These are phyloP conservation scores for Athripsodes cinereus DNA, from an alignment of 2,888 invertebrate species.

Conservation along the genomic window DNA sequence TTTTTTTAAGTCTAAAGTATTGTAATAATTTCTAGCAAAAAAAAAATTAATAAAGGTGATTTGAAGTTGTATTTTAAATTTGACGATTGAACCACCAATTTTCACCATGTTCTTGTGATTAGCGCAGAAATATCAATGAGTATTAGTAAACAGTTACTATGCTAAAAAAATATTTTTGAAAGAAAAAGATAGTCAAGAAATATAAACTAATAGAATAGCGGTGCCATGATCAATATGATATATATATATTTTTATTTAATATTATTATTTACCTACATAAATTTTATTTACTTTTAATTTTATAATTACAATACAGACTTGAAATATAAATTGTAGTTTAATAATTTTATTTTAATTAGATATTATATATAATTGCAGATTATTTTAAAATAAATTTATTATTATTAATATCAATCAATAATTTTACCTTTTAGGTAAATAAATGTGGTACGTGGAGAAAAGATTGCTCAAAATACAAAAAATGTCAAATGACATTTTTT, in stretches of 20 bases:
- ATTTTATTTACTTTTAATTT: too few relatives aligned
- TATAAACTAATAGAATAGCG: neutral
- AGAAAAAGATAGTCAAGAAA: neutral
- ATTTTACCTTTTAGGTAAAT: too few relatives aligned
- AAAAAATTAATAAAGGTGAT: too few relatives aligned
- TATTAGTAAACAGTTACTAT: too few relatives aligned
- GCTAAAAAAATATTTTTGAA: too few relatives aligned
- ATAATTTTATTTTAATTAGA: neutral
- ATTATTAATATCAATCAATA: neutral
- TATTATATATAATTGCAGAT: neutral
- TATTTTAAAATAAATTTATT: neutral
- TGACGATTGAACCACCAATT: too few relatives aligned
- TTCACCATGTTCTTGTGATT: too few relatives aligned
- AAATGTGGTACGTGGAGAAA: neutral
- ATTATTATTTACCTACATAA: slow-evolving; percentile 2
- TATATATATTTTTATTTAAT: neutral
- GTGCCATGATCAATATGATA: neutral
- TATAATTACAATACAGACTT: neutral
- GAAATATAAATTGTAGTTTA: neutral
- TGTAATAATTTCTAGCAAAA: too few relatives aligned
- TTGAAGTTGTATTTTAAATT: too few relatives aligned
- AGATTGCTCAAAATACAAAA: neutral
- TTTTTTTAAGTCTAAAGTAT: too few relatives aligned
- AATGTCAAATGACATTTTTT: too few relatives aligned
- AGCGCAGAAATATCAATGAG: too few relatives aligned